Evolutionary conservation across 2,797 vertebrate genomes (phyloP), one percentile per base, ranked within the genome.

Genomic region (Channa striata): DNA sequence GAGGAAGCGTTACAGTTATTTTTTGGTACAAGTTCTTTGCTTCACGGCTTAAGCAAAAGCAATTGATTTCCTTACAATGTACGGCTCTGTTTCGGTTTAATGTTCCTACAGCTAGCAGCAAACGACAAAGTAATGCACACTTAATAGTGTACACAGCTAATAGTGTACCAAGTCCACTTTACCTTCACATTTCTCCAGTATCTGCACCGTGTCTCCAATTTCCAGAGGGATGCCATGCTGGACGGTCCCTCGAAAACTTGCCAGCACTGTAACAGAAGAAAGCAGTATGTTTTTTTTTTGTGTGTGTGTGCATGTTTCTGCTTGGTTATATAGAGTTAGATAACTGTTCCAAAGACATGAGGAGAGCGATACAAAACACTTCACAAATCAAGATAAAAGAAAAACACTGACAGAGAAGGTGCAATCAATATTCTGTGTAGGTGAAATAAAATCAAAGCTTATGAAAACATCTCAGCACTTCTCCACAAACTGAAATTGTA

Each of bases 151-250:
- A 30, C 25, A 30, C 25, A 30, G 25, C 1, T 10, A 25, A 2
- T 17, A 7, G 14, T 51, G 25, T 11, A 9, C 12, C 10, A 14
- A n/a, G 39, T 39, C 51, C 7, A 39, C 14, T 2, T 81, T 93
- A 99, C 98, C 97, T 92, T 99, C 97, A 76, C 96, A 98, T 93
- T 98, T 98, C 92, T 99, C 98, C 89, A 99, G 90, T 90, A 99
- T 97, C 93, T 99, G 97, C 89, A 99, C 98, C 0, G 97, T 99
- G 87, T 99, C 98, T 80, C 98, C 98, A 37, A 99, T 99, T 92
- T 99, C 97, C 90, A 99, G 80, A 0, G 97, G 96, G 10, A 99
- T 93, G 88, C 97, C 97, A 81, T 97, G 95, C 59, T 96, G 96
- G 69, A 98, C 87, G 2, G 96, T 96, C 80, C 97, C 98, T 90